Evolutionary conservation across 1,140 invertebrate genomes (phyloP).

Genomic region (Drosophila rufa): DNA sequence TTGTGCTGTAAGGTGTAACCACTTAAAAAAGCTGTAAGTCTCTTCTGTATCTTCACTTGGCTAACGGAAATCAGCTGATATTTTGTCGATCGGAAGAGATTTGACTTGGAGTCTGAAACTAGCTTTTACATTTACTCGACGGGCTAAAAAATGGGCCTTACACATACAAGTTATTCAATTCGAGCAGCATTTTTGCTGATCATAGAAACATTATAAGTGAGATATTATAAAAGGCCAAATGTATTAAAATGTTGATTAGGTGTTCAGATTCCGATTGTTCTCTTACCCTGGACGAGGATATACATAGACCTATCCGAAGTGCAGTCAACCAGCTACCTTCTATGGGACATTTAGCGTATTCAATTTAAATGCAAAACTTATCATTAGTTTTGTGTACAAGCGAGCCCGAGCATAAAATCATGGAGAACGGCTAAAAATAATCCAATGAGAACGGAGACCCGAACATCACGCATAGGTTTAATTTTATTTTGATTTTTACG

Average conservation of each 20-base stretch:
- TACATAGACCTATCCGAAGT: slow-evolving; percentile 6
- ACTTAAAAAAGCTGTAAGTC: no score
- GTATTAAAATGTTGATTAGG: not conserved
- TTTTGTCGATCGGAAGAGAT: no score
- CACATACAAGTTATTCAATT: not conserved
- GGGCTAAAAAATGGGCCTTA: no score
- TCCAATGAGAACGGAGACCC: slow-evolving; percentile 40
- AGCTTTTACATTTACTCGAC: no score
- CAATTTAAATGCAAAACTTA: slow-evolving; percentile 55
- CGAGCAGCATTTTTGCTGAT: not conserved
- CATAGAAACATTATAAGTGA: not conserved
- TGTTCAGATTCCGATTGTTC: not conserved
- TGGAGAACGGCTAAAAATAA: slow-evolving; percentile 23
- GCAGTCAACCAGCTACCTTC: slow-evolving; percentile 8
- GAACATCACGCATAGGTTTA: slow-evolving; percentile 84
- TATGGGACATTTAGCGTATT: slow-evolving; percentile 4
- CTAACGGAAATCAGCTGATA: no score
- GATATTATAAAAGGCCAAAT: not conserved
- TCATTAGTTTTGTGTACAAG: slow-evolving; percentile 45
- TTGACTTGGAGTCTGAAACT: no score
- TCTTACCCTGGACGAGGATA: not conserved
- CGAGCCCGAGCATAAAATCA: slow-evolving; percentile 43
- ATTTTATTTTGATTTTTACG: slow-evolving; percentile 85
- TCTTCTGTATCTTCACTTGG: no score
- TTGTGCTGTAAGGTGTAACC: no score